phyloP scores from a whole-genome alignment of 1,140 invertebrate genomes.

The Pseudomyrmex cubaensis region DNA sequence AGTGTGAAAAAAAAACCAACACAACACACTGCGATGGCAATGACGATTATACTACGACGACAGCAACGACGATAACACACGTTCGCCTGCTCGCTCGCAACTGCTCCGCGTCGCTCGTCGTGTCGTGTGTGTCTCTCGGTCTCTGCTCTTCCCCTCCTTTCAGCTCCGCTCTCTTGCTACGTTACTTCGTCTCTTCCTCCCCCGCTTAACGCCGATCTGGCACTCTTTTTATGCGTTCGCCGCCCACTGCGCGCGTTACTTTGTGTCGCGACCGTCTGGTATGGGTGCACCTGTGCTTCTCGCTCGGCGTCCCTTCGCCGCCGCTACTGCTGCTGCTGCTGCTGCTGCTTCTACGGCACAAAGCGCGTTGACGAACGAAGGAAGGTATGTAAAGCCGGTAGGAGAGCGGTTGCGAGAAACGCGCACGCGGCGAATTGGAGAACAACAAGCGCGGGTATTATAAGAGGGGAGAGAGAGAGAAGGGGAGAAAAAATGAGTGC shows the following conservation, averaged over 20 bases:
- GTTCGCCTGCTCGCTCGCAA: conserved; percentile 29
- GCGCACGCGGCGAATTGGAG: conserved; percentile 64
- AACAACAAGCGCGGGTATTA: conserved; percentile 4
- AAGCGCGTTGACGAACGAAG: conserved; percentile 34
- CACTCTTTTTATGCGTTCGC: conserved; percentile 27
- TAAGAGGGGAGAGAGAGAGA: background rate
- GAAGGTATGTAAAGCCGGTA: conserved; percentile 18
- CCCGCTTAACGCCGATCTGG: background rate
- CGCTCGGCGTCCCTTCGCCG: conserved; percentile 46
- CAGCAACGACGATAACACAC: conserved; percentile 3
- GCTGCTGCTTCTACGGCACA: conserved; percentile 11
- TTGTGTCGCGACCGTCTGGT: conserved; percentile 27
- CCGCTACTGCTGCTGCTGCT: background rate
- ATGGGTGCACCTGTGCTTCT: conserved; percentile 61
- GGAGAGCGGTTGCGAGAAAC: conserved; percentile 43
- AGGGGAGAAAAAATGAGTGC: background rate
- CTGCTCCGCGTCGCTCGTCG: conserved; percentile 37
- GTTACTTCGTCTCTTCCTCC: conserved; percentile 11
- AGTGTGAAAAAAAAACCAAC: background rate
- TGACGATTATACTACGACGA: background rate
- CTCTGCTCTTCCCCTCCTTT: conserved; percentile 9
- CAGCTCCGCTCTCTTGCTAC: background rate
- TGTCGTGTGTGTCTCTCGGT: conserved; percentile 15
- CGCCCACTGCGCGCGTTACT: background rate
- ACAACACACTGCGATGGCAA: background rate